phyloP scores from a whole-genome alignment of 2,797 vertebrate genomes.

The Peromyscus attwateri region DNA sequence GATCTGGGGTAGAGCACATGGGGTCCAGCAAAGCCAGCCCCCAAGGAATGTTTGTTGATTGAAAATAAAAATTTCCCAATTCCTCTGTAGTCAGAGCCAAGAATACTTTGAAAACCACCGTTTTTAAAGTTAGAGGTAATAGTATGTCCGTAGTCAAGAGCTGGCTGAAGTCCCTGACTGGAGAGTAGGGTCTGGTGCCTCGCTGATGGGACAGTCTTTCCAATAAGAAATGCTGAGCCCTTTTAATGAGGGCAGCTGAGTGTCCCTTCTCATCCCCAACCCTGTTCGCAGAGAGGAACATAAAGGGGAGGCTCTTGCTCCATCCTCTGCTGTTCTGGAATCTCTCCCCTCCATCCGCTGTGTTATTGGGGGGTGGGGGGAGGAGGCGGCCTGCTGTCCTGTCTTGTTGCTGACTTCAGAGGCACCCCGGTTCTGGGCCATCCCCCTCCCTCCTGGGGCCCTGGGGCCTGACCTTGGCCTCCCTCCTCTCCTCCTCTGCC shows the following conservation, averaged over 20 bases:
- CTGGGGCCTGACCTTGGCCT: neutral
- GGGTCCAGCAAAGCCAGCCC: neutral
- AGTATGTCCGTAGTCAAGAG: accelerated
- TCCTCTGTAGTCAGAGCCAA: neutral
- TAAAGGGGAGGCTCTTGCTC: no score
- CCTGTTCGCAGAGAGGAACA: no score
- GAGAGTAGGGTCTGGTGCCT: accelerated
- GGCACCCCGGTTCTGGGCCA: neutral
- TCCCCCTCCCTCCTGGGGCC: no score
- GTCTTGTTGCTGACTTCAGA: neutral
- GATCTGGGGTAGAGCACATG: neutral
- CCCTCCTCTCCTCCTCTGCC: no score
- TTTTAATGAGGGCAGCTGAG: no score
- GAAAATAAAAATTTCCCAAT: slow-evolving; percentile 60
- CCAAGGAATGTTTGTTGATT: slow-evolving; percentile 55
- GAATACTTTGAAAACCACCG: neutral
- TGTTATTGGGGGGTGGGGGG: neutral
- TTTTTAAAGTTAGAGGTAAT: neutral
- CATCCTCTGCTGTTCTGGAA: neutral
- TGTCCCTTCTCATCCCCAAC: accelerated
- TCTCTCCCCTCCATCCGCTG: accelerated
- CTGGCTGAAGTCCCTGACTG: neutral
- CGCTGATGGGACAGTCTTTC: neutral
- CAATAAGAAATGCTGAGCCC: no score
- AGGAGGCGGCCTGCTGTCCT: neutral